Evolutionary conservation across 2,113 vertebrate species (phyloP).

Genomic region (Puma concolor): DNA sequence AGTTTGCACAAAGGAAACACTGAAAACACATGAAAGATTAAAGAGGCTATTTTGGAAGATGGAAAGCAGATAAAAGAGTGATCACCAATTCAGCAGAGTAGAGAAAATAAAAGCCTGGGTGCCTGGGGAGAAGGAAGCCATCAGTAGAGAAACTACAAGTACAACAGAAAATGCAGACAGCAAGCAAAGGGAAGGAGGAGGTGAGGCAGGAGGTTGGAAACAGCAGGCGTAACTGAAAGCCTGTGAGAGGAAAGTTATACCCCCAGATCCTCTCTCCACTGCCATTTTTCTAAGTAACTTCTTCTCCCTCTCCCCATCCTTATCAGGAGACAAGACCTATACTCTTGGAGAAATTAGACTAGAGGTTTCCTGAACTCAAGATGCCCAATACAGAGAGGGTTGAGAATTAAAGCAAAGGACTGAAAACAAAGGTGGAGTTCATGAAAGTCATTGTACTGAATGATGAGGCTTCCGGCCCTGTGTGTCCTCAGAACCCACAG

Average conservation of each 20-base stretch:
- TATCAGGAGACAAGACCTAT: background rate
- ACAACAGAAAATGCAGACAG: background rate
- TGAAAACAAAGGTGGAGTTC: background rate
- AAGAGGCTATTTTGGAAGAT: background rate
- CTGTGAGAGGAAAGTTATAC: background rate
- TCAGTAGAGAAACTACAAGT: background rate
- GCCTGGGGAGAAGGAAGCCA: background rate
- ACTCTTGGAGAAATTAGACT: background rate
- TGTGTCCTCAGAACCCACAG: background rate
- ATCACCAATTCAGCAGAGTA: background rate
- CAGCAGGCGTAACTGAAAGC: background rate
- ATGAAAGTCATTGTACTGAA: background rate
- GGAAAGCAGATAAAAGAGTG: background rate
- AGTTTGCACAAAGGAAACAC: background rate
- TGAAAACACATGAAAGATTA: background rate
- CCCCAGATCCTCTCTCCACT: background rate
- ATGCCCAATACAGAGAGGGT: background rate
- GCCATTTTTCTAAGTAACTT: background rate
- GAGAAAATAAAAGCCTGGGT: background rate
- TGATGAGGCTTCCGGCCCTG: background rate
- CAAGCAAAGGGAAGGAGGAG: background rate
- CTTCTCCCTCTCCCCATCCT: background rate
- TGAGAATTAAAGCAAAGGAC: background rate
- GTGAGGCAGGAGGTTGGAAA: background rate
- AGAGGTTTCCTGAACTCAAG: background rate